Conservation (phyloP, 37 sponge, comb jelly and placozoan genomes). For the Beroe ovata region DNA sequence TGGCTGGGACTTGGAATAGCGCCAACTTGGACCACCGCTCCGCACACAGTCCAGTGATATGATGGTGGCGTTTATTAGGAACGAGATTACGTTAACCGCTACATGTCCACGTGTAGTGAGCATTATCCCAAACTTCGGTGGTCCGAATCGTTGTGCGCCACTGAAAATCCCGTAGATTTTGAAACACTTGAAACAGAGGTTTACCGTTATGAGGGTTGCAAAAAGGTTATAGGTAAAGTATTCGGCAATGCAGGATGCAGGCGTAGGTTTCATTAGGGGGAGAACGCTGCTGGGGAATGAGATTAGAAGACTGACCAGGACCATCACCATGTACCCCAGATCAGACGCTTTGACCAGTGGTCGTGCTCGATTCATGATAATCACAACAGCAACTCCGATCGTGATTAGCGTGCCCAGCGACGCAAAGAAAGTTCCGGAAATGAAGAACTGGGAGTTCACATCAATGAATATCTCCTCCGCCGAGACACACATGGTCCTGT, state of each 20-base stretch:
- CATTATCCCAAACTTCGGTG: not conserved
- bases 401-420: not conserved
- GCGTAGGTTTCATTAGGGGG: not conserved
- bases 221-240: not conserved
- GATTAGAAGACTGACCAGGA: not conserved
- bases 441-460: not conserved
- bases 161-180: constrained; percentile 9
- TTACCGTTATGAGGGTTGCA: not conserved
- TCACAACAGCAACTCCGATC: not conserved
- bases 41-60: not conserved
- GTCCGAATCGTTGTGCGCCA: not conserved
- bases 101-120: not conserved
- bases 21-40: not conserved
- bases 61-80: not conserved
- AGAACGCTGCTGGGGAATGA: not conserved
- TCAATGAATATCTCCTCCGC: not conserved
- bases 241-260: not conserved
- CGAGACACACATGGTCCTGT: not conserved
- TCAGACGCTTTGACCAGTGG: constrained; percentile 48
- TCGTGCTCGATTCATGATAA: not conserved
- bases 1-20: not conserved
- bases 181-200: not conserved
- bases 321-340: constrained; percentile 25
- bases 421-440: not conserved
- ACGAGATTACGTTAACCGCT: not conserved